A percentile compares a stretch with the other conserved stretches of the same genome.
Conservation (phyloP, 2,113 vertebrate genomes). For the Theristicus caerulescens region DNA sequence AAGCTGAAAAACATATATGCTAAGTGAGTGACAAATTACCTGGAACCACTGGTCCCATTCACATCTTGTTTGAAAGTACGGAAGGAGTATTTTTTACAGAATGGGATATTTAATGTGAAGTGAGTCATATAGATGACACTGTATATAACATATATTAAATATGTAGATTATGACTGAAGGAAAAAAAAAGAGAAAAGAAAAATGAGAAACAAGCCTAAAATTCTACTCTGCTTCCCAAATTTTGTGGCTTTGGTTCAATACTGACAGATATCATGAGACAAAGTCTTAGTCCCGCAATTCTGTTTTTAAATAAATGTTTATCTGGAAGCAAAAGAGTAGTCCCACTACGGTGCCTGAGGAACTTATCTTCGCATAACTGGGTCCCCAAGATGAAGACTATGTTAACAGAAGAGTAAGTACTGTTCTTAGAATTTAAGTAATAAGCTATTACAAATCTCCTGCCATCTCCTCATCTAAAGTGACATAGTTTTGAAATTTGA, state of each 20-base stretch:
- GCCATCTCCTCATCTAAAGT: background rate
- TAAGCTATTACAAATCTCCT: background rate
- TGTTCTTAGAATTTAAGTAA: background rate
- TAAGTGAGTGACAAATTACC: background rate
- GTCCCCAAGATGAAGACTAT: background rate
- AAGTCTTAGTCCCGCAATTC: background rate
- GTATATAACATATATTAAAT: background rate
- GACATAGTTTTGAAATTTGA: background rate
- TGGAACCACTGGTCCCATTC: background rate
- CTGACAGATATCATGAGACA: background rate
- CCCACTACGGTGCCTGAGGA: background rate
- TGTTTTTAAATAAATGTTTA: background rate
- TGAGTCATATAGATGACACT: background rate
- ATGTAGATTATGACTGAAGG: background rate
- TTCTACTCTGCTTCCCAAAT: background rate
- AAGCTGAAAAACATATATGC: background rate
- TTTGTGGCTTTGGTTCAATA: background rate
- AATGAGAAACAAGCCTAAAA: background rate
- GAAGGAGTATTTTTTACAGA: background rate
- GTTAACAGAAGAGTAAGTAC: background rate
- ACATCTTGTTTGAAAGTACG: background rate
- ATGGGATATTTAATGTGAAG: background rate
- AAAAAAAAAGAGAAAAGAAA: background rate
- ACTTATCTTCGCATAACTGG: background rate
- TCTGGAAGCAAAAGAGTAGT: background rate